A percentile compares a stretch with the other conserved stretches of the same genome.
Conservation (phyloP, 2,888 invertebrate species). For the Heliconius ismenius region DNA sequence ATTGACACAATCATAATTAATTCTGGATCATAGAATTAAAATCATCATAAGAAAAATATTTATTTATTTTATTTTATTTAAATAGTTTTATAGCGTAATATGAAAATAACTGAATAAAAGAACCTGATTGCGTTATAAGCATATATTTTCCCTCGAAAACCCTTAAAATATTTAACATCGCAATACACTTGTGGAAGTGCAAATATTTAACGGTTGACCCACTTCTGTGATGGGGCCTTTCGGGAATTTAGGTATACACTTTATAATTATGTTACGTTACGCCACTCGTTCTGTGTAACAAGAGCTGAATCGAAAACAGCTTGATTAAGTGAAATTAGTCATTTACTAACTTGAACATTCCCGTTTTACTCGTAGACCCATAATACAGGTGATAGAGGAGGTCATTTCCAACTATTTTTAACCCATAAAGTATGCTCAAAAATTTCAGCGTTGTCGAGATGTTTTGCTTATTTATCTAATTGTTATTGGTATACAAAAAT, state of each 20-base stretch:
- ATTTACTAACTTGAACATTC: not conserved
- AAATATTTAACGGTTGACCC: constrained; percentile 35
- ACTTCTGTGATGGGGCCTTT: constrained; percentile 34
- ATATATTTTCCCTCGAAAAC: constrained; percentile 21
- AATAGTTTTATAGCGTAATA: not conserved
- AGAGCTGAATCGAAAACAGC: constrained; percentile 25
- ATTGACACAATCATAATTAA: no score
- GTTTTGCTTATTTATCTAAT: no score
- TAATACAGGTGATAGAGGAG: not conserved
- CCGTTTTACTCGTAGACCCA: not conserved
- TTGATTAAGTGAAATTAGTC: constrained; percentile 17
- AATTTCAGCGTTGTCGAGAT: not conserved
- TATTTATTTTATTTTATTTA: not conserved
- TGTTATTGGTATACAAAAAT: no score
- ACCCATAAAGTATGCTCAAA: not conserved
- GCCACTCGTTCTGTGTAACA: constrained; percentile 20
- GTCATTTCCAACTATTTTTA: not conserved
- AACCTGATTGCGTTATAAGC: constrained; percentile 18
- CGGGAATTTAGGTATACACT: constrained; percentile 29
- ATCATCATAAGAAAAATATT: not conserved
- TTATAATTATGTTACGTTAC: constrained; percentile 28
- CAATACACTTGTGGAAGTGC: constrained; percentile 32
- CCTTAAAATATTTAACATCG: constrained; percentile 30
- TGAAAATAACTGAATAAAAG: constrained; percentile 3
- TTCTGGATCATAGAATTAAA: no score